Conservation (phyloP, 2,797 vertebrate genomes). For the Propithecus perrieri region DNA sequence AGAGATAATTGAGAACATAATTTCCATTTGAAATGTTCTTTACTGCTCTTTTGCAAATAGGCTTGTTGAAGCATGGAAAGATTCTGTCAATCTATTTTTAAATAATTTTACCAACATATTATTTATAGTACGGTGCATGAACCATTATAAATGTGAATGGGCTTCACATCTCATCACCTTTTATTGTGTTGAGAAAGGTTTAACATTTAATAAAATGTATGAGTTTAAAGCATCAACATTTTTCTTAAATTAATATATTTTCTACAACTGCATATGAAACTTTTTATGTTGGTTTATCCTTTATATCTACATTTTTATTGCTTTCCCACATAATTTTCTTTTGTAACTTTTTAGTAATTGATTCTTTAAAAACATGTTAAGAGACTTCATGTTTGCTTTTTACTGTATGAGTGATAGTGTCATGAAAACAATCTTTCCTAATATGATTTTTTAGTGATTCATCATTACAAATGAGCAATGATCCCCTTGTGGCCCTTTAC, state of each 20-base stretch:
- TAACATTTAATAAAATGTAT: background rate
- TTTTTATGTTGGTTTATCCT: background rate
- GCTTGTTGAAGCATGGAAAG: slow-evolving; percentile 9
- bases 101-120: slow-evolving; percentile 2
- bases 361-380: slow-evolving; percentile 15
- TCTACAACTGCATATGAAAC: slow-evolving; percentile 3
- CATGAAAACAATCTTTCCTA: background rate
- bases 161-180: background rate
- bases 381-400: background rate
- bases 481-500: background rate
- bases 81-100: slow-evolving; percentile 5
- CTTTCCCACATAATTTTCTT: background rate
- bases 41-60: slow-evolving; percentile 32
- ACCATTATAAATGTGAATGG: background rate
- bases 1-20: slow-evolving; percentile 7
- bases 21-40: background rate
- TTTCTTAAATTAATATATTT: slow-evolving; percentile 17
- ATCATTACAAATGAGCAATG: background rate
- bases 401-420: background rate
- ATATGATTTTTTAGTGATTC: background rate
- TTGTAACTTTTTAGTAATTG: background rate
- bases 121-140: background rate
- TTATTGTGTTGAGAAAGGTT: background rate
- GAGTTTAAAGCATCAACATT: background rate
- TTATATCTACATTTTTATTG: slow-evolving; percentile 1